Evolutionary conservation across 1,140 invertebrate genomes (phyloP).

Genomic region (Hestina assimilis): DNA sequence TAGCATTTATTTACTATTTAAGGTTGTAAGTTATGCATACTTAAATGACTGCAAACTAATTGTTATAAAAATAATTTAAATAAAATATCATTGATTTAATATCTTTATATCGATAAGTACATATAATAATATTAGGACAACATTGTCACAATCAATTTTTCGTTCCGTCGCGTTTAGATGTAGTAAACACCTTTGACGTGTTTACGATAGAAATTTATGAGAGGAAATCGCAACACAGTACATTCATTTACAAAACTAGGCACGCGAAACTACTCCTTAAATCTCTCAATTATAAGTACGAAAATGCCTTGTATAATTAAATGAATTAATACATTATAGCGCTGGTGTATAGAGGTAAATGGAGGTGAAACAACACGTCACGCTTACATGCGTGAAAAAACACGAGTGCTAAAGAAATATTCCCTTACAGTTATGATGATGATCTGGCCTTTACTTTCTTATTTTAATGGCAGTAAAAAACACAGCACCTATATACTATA

Average conservation of each 20-base stretch:
- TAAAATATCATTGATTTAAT: background rate
- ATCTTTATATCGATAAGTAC: constrained; percentile 17
- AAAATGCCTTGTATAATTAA: background rate
- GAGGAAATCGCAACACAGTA: background rate
- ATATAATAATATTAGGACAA: constrained; percentile 5
- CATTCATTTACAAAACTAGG: background rate
- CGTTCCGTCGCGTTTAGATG: constrained; percentile 11
- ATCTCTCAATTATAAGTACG: background rate
- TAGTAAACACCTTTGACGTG: constrained; percentile 7
- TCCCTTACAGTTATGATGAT: too few species aligned
- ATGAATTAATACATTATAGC: background rate
- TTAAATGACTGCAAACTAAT: too few species aligned
- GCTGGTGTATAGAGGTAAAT: background rate
- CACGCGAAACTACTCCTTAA: background rate
- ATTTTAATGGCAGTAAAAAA: too few species aligned
- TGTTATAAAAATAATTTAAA: background rate
- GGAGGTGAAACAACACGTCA: constrained; percentile 1
- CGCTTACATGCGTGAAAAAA: constrained; percentile 1
- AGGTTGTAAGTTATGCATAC: too few species aligned
- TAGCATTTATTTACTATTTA: too few species aligned
- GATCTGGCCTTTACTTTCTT: too few species aligned
- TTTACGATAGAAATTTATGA: constrained; percentile 9
- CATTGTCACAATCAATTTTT: background rate
- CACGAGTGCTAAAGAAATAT: background rate
- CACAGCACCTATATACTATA: too few species aligned